phyloP scores from a whole-genome alignment of 2,113 vertebrate species.

The Syrrhaptes paradoxus region DNA sequence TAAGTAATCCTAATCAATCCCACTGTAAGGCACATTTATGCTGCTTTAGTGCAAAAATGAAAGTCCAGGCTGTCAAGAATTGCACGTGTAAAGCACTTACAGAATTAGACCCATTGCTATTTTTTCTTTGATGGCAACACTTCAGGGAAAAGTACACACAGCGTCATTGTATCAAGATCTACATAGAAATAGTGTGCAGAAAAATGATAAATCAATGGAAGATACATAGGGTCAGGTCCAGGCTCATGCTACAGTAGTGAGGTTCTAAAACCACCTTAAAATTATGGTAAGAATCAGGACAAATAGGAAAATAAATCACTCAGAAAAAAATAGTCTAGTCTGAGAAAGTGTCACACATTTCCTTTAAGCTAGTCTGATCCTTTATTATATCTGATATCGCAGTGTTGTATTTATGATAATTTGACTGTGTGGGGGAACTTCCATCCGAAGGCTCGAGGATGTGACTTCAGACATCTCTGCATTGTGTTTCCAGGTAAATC shows the following conservation, averaged over 20 bases:
- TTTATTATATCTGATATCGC: background rate
- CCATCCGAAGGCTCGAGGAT: background rate
- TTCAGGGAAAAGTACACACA: background rate
- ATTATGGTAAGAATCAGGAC: background rate
- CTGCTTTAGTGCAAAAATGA: background rate
- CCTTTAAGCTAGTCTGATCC: background rate
- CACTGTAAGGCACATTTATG: background rate
- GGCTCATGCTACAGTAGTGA: background rate
- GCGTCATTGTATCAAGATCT: background rate
- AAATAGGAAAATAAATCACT: background rate
- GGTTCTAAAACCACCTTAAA: background rate
- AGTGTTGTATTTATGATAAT: background rate
- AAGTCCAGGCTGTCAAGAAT: background rate
- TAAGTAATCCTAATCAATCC: background rate
- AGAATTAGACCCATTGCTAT: background rate
- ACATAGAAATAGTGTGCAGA: background rate
- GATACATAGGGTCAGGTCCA: background rate
- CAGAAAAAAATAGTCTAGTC: background rate
- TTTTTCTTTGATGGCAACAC: background rate
- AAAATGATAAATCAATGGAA: background rate
- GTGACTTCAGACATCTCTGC: background rate
- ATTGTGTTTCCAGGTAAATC: background rate
- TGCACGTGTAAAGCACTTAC: background rate
- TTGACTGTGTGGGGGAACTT: accelerated
- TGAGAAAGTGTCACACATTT: background rate